These are phyloP conservation scores for Atta colombica DNA, from an alignment of 1,140 invertebrate genomes.

Conservation along the genomic window DNA sequence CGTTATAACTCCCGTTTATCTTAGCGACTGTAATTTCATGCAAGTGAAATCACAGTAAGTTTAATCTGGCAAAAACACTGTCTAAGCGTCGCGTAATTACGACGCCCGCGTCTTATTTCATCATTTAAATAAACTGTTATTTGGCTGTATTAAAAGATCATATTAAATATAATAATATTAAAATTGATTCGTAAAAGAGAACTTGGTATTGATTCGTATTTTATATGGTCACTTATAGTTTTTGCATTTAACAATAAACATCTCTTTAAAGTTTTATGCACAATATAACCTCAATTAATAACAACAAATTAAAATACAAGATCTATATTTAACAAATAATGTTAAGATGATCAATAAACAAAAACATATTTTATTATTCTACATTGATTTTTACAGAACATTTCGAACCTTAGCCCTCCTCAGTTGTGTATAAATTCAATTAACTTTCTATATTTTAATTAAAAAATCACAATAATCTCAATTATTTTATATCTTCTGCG, in stretches of 20 bases:
- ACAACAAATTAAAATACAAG: too few relatives aligned
- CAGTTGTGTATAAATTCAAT: too few relatives aligned
- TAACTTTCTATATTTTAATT: too few relatives aligned
- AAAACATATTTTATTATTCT: too few relatives aligned
- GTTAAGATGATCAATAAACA: too few relatives aligned
- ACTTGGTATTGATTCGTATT: not conserved
- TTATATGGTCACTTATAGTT: not conserved
- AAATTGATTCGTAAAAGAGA: not conserved
- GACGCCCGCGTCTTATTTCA: not conserved
- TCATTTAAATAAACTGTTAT: slow-evolving; percentile 24
- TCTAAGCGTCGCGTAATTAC: slow-evolving; percentile 18
- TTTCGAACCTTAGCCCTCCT: too few relatives aligned
- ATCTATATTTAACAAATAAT: too few relatives aligned
- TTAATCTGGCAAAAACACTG: slow-evolving; percentile 51
- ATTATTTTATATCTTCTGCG: not conserved
- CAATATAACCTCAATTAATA: not conserved
- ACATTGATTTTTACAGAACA: too few relatives aligned
- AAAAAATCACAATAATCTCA: too few relatives aligned
- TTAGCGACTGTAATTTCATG: slow-evolving; percentile 26
- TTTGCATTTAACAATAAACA: not conserved
- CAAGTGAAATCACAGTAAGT: slow-evolving; percentile 40
- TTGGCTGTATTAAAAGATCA: not conserved
- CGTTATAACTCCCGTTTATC: slow-evolving; percentile 43
- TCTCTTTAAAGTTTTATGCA: not conserved
- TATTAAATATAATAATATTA: not conserved